Conservation (phyloP, 2,797 vertebrate genomes). For the Selene dorsalis region DNA sequence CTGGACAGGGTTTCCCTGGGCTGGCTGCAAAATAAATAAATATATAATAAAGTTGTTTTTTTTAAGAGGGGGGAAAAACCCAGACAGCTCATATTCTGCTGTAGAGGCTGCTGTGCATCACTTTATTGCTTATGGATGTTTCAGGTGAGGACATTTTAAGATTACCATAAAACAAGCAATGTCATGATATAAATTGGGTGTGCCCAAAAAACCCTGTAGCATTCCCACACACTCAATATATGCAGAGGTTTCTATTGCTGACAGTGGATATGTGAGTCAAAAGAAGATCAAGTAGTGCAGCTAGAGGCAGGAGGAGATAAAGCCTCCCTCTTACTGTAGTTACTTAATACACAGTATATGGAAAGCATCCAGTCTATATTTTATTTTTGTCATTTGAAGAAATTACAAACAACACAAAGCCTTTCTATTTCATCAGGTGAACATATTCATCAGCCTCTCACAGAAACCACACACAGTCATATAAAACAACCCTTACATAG, state of each 20-base stretch:
- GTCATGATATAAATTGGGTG: neutral
- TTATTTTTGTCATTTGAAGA: neutral
- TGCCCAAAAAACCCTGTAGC: neutral
- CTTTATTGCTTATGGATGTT: neutral
- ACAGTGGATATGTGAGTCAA: neutral
- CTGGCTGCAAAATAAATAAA: neutral
- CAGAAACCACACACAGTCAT: slow-evolving; percentile 51
- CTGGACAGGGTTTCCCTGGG: neutral
- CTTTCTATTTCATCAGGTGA: slow-evolving; percentile 20
- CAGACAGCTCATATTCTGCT: neutral
- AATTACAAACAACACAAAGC: neutral
- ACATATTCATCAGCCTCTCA: slow-evolving; percentile 19
- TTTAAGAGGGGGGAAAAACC: no score
- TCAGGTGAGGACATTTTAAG: neutral
- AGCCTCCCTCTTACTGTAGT: neutral
- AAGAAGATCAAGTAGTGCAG: neutral
- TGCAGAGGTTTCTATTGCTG: neutral
- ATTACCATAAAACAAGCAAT: neutral
- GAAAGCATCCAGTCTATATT: neutral
- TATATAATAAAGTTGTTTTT: no score
- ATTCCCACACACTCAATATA: neutral
- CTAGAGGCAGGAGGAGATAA: neutral
- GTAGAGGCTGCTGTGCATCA: neutral
- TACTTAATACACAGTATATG: neutral
- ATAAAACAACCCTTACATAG: slow-evolving; percentile 47